Evolutionary conservation across 2,888 invertebrate genomes (phyloP).

Genomic region (Mystacides longicornis): DNA sequence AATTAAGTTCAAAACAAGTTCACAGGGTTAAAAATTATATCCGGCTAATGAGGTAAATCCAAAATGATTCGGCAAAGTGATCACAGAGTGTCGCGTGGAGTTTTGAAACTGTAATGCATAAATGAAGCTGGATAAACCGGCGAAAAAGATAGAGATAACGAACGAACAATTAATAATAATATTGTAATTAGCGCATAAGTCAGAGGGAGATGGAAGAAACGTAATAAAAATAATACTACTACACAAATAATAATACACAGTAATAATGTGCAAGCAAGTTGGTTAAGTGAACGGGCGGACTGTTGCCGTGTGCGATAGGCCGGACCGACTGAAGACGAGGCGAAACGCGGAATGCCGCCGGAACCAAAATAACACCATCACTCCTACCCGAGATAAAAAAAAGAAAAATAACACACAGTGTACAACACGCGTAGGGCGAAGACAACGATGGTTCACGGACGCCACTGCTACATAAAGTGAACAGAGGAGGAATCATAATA

Average conservation of each 20-base stretch:
- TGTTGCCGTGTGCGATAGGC: constrained; percentile 13
- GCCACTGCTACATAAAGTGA: too few relatives aligned
- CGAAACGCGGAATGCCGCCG: constrained; percentile 13
- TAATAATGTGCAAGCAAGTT: not conserved
- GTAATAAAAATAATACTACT: not conserved
- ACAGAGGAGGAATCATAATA: too few relatives aligned
- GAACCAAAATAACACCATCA: constrained; percentile 13
- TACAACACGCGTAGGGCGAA: not conserved
- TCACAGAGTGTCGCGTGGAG: too few relatives aligned
- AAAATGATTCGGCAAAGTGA: too few relatives aligned
- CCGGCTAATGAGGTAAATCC: too few relatives aligned
- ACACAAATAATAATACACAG: not conserved
- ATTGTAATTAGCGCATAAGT: too few relatives aligned
- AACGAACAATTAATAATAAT: not conserved
- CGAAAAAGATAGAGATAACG: not conserved
- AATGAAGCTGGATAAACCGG: not conserved
- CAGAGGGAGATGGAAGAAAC: not conserved
- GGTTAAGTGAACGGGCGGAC: not conserved
- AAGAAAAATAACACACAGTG: too few relatives aligned
- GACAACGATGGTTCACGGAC: not conserved
- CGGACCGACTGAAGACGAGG: constrained; percentile 14
- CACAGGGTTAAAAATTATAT: too few relatives aligned
- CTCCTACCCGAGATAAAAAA: constrained; percentile 15
- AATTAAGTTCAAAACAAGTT: too few relatives aligned
- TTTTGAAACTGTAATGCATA: too few relatives aligned